Base-by-base conservation (phyloP, 2,888 invertebrate genomes). In the Muscina levida region DNA sequence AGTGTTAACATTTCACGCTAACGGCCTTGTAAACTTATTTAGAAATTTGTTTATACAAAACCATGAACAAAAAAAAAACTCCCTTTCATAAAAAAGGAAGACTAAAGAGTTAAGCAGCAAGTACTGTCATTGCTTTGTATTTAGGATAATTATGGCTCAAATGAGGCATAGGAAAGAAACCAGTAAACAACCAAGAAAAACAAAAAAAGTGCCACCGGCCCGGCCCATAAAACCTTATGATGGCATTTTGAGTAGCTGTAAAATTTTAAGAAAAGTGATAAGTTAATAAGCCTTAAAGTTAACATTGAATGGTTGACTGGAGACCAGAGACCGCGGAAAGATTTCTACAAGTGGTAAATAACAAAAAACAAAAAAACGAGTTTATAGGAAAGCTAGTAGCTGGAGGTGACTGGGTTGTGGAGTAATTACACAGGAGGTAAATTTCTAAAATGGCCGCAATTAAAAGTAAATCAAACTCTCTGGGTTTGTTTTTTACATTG, bases 1-100 rank as follows among this genome's bases (percentile, higher is more conserved):
- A 77, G 80, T 81, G 80, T 81, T 77, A 77, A 77, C 77, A 74
- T 59, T 77, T 70, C 65, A 65, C 37, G 72, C 76, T 68, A 70
- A 79, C 67, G 72, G 68, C n/a, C 72, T 15, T 46, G 68, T 46
- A 59, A 77, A 71, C 17, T 59, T 59, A 59, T 59, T 59, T 59
- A 37, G n/a, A 59, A 37, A 59, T 11, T 59, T 37, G 22, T 53
- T 53, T 59, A 17, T 59, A 53, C 53, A 53, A 24, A n/a, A 53
- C 11, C 56, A 22, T 17, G 22, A 24, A 53, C 51, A 22, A 22
- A 53, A 53, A 53, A 24, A 53, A 22, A 24, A 17, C 17, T 5
- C 31, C 3, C n/a, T 5, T 31, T 31, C 31, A 5, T 31, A 2
- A 48, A 19, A 19, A 15, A 19, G 19, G 19, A 48, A 48, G 2